Base-by-base conservation (phyloP, 2,113 vertebrate species). In the Piprites chloris region DNA sequence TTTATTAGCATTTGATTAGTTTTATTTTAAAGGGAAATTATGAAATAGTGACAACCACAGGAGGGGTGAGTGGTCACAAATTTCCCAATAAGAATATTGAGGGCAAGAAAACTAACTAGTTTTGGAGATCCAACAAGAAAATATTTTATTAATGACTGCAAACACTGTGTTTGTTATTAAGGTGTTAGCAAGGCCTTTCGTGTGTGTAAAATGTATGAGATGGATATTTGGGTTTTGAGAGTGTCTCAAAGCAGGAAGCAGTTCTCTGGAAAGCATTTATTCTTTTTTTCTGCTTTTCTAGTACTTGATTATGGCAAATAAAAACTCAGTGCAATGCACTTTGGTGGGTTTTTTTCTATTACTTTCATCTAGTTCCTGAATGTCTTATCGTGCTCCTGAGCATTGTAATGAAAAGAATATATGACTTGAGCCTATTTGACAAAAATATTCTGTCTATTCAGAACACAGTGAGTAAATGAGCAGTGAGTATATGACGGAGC, bases 371-470 rank as follows among this genome's bases (percentile, higher is more conserved):
- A 33, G 5, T 56, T 90, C n/a, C 58, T 26, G 6, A 88, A 86
- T 33, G 46, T 18, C 24, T 92, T 90, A 18, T 15, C 65, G 59
- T 42, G 37, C 71, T 91, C 49, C 63, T 84, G 67, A 90, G 74
- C 33, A 56, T 85, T 93, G 66, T 81, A 94, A 66, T 87, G 75
- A 94, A 73, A 72, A 91, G 58, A 94, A 87, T 71, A 85, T 56
- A 58, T 41, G 30, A 65, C 87, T 91, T 89, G 58, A 95, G 71
- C 68, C 61, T 89, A 85, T 89, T 86, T 67, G 87, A 46, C 59
- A 59, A 93, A 95, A 94, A 80, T 86, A 91, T 55, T 71, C 58
- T 50, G 17, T 56, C 75, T 85, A 66, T 94, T 96, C 95, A 92
- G 92, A 91, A 41, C 65, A 90, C 23, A 91, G 15, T 58, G n/a